Evolutionary conservation across 2,888 invertebrate species (phyloP), one percentile per base, ranked within the genome.

Genomic region (Linyphia triangularis): DNA sequence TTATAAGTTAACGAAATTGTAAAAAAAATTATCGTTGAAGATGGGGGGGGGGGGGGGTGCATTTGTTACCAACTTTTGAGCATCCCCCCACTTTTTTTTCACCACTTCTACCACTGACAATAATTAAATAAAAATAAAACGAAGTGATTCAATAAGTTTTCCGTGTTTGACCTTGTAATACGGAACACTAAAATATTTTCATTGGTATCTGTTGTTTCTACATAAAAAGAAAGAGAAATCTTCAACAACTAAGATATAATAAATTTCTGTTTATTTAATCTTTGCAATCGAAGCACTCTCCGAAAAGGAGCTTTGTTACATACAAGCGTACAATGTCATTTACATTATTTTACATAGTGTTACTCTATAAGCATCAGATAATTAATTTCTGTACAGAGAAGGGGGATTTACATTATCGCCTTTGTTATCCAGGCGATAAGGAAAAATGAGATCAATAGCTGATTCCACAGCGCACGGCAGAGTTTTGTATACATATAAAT

Each of bases 401-500:
- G n/a, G 13, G n/a, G n/a, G 13, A 51, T 51, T 51, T n/a, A 51
- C 51, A 51, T 51, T 51, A 51, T 51, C n/a, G 4, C 51, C 51
- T 51, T 51, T 51, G n/a, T 51, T 51, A 51, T 51, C 16, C 7
- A 51, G 51, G n/a, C 51, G n/a, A 51, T 51, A 77, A 33, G 75
- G 33, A 67, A 73, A 75, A 84, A 84, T 84, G 84, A 84, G 84
- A 84, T 84, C 84, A 84, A 24, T 75, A 75, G 84, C 84, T 84
- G 84, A 84, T 84, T 65, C 75, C 63, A 33, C 61, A 82, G 82
- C 82, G 70, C 16, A n/a, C 51, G 13, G 51, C 51, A 51, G 51
- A 16, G 51, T 51, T 16, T 51, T 51, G 33, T 33, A 33, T 33
- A 33, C 33, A 33, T 33, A 33, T 33, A 33, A 33, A 33, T 51